Conservation (phyloP, 2,797 vertebrate species). For the Vultur gryphus region DNA sequence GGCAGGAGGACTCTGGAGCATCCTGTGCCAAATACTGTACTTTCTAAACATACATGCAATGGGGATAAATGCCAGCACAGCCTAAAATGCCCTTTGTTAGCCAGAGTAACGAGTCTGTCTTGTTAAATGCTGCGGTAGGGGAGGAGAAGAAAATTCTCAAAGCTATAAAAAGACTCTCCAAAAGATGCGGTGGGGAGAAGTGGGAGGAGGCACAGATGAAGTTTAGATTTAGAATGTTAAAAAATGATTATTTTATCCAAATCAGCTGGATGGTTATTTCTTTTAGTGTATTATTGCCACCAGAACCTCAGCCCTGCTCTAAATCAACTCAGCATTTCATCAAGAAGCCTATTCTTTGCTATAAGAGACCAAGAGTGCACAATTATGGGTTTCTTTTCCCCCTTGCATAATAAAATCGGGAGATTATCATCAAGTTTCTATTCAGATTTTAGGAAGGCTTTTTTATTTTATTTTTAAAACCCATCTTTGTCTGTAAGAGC, state of each 20-base stretch:
- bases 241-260: conserved; percentile 68
- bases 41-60: neutral
- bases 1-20: neutral
- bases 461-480: conserved; percentile 67
- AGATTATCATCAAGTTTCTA: conserved; percentile 82
- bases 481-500: conserved; percentile 66
- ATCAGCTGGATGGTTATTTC: conserved; percentile 56
- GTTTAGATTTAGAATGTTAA: conserved; percentile 61
- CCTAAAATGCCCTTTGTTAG: neutral
- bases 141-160: neutral
- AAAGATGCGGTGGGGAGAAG: neutral
- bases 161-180: conserved; percentile 46
- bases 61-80: neutral
- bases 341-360: conserved; percentile 71
- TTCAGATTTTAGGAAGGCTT: conserved; percentile 73
- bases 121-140: neutral
- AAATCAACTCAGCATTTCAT: conserved; percentile 68
- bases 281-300: conserved; percentile 48
- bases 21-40: neutral
- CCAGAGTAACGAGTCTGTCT: neutral
- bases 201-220: conserved; percentile 11
- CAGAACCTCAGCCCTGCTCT: conserved; percentile 47
- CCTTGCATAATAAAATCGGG: conserved; percentile 65
- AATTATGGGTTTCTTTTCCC: conserved; percentile 70
- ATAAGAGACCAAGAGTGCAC: conserved; percentile 62